Evolutionary conservation across 2,888 invertebrate genomes (phyloP).

Genomic region (Rhorus exstirpatorius): DNA sequence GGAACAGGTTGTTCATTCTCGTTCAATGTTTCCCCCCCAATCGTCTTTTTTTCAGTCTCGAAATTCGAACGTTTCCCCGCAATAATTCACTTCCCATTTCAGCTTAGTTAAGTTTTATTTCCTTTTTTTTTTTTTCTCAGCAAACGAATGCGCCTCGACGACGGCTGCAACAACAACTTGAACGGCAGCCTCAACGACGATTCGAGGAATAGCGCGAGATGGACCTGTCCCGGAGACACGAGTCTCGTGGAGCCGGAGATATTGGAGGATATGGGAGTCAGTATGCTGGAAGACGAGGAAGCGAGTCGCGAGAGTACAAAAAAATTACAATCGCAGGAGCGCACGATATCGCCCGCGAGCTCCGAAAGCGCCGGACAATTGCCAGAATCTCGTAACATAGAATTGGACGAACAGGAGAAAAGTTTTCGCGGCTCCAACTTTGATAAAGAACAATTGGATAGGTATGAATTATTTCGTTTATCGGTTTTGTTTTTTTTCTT

Average conservation of each 20-base stretch:
- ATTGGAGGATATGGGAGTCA: constrained; percentile 88
- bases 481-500: neutral
- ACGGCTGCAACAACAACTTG: constrained; percentile 83
- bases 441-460: constrained; percentile 75
- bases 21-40: constrained; percentile 12
- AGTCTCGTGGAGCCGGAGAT: constrained; percentile 86
- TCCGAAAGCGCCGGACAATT: constrained; percentile 73
- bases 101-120: neutral
- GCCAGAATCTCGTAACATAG: constrained; percentile 69
- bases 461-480: constrained; percentile 71
- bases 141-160: constrained; percentile 81
- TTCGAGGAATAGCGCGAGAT: constrained; percentile 77
- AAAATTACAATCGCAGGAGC: constrained; percentile 83
- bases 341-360: constrained; percentile 79
- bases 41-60: too few species aligned
- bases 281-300: constrained; percentile 88
- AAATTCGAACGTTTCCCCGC: too few species aligned
- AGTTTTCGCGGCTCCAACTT: constrained; percentile 75
- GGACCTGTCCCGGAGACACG: constrained; percentile 82
- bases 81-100: too few species aligned
- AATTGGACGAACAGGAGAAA: constrained; percentile 74
- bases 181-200: constrained; percentile 76
- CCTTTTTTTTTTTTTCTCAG: constrained; percentile 71
- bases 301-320: constrained; percentile 82
- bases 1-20: constrained; percentile 75